Percentiles rank a stretch among this genome's conserved stretches.
These are phyloP conservation scores for Cataglyphis albicans DNA, from an alignment of 2,888 invertebrate species.

Conservation along the genomic window DNA sequence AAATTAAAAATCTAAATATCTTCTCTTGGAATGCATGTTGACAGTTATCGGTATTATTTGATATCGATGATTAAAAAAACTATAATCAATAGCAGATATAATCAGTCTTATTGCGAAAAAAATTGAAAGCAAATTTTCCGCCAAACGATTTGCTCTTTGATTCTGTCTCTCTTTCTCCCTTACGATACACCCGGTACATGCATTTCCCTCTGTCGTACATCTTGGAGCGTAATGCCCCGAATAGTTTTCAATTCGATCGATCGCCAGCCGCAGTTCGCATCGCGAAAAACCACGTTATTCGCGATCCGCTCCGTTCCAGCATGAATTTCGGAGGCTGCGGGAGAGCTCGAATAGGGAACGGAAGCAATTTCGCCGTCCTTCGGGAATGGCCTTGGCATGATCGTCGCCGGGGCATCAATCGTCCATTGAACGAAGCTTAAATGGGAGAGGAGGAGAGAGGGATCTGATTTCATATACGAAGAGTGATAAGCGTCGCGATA, in stretches of 20 bases:
- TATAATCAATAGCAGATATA: constrained; percentile 2
- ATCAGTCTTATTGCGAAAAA: constrained; percentile 6
- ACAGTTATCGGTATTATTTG: background rate
- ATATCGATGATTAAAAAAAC: background rate
- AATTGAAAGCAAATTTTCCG: constrained; percentile 18
- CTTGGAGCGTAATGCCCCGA: constrained; percentile 70
- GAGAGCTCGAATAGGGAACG: constrained; percentile 54
- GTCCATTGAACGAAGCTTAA: constrained; percentile 44
- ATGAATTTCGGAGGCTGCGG: constrained; percentile 66
- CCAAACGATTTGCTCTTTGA: constrained; percentile 12
- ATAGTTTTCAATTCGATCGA: constrained; percentile 78
- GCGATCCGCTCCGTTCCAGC: constrained; percentile 29
- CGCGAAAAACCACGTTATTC: constrained; percentile 60
- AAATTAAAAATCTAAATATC: background rate
- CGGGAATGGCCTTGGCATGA: constrained; percentile 70
- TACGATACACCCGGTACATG: background rate
- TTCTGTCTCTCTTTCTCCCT: background rate
- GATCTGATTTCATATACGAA: background rate
- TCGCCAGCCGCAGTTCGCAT: constrained; percentile 64
- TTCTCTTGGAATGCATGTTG: background rate
- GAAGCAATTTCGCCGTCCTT: constrained; percentile 71
- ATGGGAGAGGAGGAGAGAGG: background rate
- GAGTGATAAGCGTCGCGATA: constrained; percentile 31
- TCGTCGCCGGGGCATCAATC: constrained; percentile 37
- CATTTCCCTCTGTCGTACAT: constrained; percentile 45